Conservation (phyloP, 2,113 vertebrate genomes). For the Pseudonaja textilis region DNA sequence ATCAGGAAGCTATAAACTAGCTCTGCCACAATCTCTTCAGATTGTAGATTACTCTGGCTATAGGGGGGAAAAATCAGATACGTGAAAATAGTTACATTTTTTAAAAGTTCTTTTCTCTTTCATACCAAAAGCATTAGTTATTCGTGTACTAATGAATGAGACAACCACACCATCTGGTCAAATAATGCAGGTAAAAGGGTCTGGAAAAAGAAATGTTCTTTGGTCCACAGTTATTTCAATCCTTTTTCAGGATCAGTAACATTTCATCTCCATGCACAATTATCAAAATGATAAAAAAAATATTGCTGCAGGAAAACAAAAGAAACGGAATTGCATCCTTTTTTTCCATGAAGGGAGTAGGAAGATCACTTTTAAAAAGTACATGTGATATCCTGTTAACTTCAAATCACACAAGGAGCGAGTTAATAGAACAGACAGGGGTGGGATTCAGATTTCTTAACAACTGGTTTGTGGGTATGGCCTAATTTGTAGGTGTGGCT, state of each 20-base stretch:
- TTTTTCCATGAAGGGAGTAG: neutral
- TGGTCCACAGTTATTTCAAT: neutral
- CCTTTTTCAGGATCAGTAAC: neutral
- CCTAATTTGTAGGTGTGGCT: too few relatives aligned
- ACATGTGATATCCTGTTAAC: neutral
- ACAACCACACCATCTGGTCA: neutral
- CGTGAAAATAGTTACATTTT: neutral
- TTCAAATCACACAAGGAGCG: too few relatives aligned
- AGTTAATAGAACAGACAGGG: too few relatives aligned
- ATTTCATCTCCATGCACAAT: neutral
- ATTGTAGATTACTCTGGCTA: slow-evolving; percentile 80
- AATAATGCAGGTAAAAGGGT: neutral
- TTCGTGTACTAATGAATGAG: neutral
- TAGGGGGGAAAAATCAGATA: neutral
- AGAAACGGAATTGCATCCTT: neutral
- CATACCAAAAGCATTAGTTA: neutral
- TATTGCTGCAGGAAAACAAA: neutral
- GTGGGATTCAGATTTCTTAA: too few relatives aligned
- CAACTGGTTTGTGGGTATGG: too few relatives aligned
- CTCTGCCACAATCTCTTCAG: slow-evolving; percentile 91
- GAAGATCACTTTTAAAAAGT: neutral
- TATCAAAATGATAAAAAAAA: neutral
- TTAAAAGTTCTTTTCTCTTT: neutral
- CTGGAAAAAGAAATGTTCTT: neutral
- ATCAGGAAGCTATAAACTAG: slow-evolving; percentile 91